These are phyloP conservation scores for Neodon shergylaensis DNA, from an alignment of 2,113 vertebrate genomes.

Conservation along the genomic window DNA sequence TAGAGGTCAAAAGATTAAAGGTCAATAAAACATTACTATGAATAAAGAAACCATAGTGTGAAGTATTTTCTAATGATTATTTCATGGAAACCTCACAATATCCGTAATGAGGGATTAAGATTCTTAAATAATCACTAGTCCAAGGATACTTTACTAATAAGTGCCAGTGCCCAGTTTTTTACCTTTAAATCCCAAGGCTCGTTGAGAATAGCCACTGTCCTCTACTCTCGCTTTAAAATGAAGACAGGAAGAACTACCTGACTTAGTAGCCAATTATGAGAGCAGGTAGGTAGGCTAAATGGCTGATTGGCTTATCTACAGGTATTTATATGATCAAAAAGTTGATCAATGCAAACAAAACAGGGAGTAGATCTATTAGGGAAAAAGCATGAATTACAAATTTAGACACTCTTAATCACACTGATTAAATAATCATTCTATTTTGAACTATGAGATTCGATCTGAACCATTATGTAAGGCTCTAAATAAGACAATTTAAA, in stretches of 20 bases:
- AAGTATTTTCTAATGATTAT: constrained; percentile 17
- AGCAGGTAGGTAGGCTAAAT: background rate
- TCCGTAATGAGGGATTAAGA: background rate
- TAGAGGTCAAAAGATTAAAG: background rate
- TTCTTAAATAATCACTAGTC: background rate
- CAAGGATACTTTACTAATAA: background rate
- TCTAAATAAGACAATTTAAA: constrained; percentile 55
- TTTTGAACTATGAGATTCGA: constrained; percentile 38
- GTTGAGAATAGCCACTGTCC: background rate
- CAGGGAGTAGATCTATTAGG: background rate
- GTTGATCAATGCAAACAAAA: constrained; percentile 41
- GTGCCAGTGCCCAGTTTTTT: background rate
- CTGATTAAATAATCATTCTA: constrained; percentile 26
- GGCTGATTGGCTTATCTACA: background rate
- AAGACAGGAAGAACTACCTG: constrained; percentile 8
- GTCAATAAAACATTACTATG: background rate
- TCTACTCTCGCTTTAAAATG: constrained; percentile 9
- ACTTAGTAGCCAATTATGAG: constrained; percentile 27
- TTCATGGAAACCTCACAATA: constrained; percentile 21
- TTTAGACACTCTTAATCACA: background rate
- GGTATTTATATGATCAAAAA: constrained; percentile 39
- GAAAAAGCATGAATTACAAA: constrained; percentile 23
- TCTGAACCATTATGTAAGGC: background rate
- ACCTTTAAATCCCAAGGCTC: background rate
- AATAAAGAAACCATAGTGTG: constrained; percentile 7